phyloP scores from a whole-genome alignment of 2,797 vertebrate species.

The Rousettus madagascariensis region DNA sequence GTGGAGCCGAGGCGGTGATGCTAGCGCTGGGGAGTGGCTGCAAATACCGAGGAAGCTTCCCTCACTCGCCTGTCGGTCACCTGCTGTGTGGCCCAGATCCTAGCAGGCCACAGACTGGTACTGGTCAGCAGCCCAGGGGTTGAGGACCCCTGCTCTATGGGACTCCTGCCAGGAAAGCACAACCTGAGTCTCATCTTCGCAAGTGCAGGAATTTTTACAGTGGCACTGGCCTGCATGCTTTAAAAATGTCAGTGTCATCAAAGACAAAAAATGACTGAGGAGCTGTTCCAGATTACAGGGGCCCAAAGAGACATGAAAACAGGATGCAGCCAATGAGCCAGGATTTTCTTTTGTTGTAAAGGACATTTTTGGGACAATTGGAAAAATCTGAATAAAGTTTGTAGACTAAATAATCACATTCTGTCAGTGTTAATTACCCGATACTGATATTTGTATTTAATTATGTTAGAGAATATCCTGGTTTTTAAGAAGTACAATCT shows the following conservation, averaged over 20 bases:
- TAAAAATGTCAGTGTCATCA: neutral
- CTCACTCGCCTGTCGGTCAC: no score
- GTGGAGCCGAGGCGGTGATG: no score
- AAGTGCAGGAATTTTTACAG: neutral
- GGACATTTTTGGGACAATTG: neutral
- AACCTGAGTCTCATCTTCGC: neutral
- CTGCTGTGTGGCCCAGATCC: no score
- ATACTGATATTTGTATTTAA: constrained; percentile 30
- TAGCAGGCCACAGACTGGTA: no score
- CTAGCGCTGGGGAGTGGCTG: no score
- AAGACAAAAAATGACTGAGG: neutral
- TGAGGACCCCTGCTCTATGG: no score
- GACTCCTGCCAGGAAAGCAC: neutral
- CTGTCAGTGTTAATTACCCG: neutral
- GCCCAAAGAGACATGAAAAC: neutral
- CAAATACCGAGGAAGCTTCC: no score
- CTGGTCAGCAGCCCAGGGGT: no score
- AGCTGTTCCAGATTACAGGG: neutral
- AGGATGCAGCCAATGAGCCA: neutral
- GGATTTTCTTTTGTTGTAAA: neutral
- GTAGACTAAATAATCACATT: neutral
- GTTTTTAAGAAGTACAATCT: neutral
- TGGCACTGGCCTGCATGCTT: neutral
- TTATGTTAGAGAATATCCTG: neutral
- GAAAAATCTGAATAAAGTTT: neutral